Base-by-base conservation (phyloP, 2,113 vertebrate species). In the Peucedramus taeniatus region DNA sequence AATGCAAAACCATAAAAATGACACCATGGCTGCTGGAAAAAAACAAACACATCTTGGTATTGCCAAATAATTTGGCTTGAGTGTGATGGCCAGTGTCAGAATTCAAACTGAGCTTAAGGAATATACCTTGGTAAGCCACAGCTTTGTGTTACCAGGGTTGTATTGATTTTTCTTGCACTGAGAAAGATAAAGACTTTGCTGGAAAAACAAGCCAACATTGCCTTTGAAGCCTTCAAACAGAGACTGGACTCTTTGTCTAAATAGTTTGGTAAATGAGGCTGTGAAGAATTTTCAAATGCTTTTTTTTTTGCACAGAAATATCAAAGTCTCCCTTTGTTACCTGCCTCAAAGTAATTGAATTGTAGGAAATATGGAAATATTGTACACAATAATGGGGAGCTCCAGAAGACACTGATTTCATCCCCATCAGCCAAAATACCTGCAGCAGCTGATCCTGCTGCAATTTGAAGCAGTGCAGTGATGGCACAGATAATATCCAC, bases 1-100 rank as follows among this genome's bases (percentile, higher is more conserved):
- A 40, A 72, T 3, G 11, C 4, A 83, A 54, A 74, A 13, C 13
- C 5, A 3, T 14, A 6, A 85, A 87, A 75, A 75, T 6, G 24
- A 44, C 40, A 56, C 0, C 0, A 37, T 28, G 39, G 44, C n/a
- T 69, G 78, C 74, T 42, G 56, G 39, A 49, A 42, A 51, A 63
- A 59, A 8, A 4, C 33, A 65, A 80, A 50, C 27, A 39, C 16
- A 7, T 12, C 0, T 0, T 2, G 7, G 2, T 44, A 14, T 68
- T 87, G 76, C 70, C 40, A 85, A 61, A 53, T 42, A 22, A 45
- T 53, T 77, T 61, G 53, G 31, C 74, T 35, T 42, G 49, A 60
- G 31, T 12, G 40, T 17, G 31, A 78, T 18, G 33, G 66, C 33
- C 59, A 37, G 2, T 30, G 26, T 27, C 70, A 87, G 47, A 45